Base-by-base conservation (phyloP, 92 coral and sea anemone genomes). In the Porites lobata region DNA sequence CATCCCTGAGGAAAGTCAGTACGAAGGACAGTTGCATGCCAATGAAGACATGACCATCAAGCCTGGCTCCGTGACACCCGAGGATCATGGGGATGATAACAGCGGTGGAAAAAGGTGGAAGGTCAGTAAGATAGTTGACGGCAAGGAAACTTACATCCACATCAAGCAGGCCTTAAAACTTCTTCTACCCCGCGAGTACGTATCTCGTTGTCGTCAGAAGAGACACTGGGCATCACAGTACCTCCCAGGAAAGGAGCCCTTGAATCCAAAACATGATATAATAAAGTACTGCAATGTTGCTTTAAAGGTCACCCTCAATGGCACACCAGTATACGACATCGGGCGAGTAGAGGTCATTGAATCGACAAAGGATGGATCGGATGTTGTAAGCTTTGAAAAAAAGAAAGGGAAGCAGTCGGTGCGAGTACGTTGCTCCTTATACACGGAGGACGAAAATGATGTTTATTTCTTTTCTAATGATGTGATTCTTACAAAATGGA, bases 211-310 rank as follows among this genome's bases (percentile, higher is more conserved):
- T 52, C 83, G 75, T 52, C 91, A 91, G 72, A 85, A 89, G 73
- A 52, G 91, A 72, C 93, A 86, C 50, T 90, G 82, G 90, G 93
- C 95, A 18, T 77, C 92, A 18, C 89, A 89, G 61, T 77, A 81
- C 77, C 92, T 86, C 24, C 91, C 93, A 15, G 87, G 95, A 9
- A 90, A 86, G 65, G 89, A 62, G 14, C 93, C 93, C 1, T 29
- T 93, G 12, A 80, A 90, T 77, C 86, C 90, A 26, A 90, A 86
- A 56, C 95, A 92, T 26, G 87, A 92, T 81, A 74, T 89, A 21
- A 71, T 85, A 19, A 92, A 89, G 69, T 89, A 56, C 69, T 72
- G 82, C 19, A 67, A 86, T 62, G 91, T 89, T 22, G 90, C 92
- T 7, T 38, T 92, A 12, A 92, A 77, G 67, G 73, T 50, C 13